Evolutionary conservation across 2,888 invertebrate species (phyloP), one percentile per base, ranked within the genome.

Genomic region (Thyatira batis): DNA sequence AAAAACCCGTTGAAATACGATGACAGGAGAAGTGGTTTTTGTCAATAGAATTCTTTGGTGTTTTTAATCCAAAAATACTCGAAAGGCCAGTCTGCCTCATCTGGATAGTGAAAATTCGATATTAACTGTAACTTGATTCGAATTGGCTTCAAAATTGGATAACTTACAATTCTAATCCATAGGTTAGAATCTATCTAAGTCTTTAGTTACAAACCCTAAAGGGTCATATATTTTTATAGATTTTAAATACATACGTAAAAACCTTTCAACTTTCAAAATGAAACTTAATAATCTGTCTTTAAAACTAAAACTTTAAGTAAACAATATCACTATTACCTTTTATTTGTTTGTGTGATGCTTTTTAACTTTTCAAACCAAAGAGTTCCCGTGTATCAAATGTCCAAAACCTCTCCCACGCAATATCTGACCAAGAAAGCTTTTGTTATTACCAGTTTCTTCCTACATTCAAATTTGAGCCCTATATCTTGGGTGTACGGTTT

Each of bases 361-460:
- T 73, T 60, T 68, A 68, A 75, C 61, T 76, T 65, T 70, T 69
- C 71, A 74, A 10, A 69, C 65, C 56, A 63, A 69, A 76, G 79
- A 81, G 76, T 77, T 83, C 77, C 80, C 73, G 78, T 73, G 80
- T 87, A 84, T 87, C 84, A 66, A 69, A 76, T 86, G 67, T 78
- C 85, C 58, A 57, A 69, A 61, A 64, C 65, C 66, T 76, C 79
- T 84, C 84, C 78, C 84, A 84, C 82, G 77, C 63, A 52, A 56
- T 61, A n/a, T 39, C 58, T 54, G 52, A 52, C 52, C 52, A 60
- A 56, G 61, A 61, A 11, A 30, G 17, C 17, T 27, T 21, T 11
- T 6, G 13, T 23, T 11, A 8, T 53, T 60, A 33, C 28, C 44
- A 44, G 8, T 17, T 55, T 56, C 28, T 43, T 48, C 20, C 3